Percentiles rank a stretch among this genome's conserved stretches.
Evolutionary conservation across 2,797 vertebrate species (phyloP).

Genomic region (Pseudotriccus pelzelni): DNA sequence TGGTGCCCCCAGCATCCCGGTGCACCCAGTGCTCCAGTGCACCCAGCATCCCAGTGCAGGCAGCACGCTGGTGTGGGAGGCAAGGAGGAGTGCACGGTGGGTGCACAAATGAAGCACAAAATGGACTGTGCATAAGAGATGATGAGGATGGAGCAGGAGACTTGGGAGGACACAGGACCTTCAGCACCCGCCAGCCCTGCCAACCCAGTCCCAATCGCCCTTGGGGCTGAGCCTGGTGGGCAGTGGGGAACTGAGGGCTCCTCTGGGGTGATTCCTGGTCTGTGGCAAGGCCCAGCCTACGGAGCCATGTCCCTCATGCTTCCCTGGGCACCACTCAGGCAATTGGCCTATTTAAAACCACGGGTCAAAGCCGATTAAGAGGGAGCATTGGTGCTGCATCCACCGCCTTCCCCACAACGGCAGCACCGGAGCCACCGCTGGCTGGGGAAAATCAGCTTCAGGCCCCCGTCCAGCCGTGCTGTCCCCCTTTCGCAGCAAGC

Average conservation of each 20-base stretch:
- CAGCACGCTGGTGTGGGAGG: background rate
- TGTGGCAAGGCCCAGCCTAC: background rate
- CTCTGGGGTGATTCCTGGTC: background rate
- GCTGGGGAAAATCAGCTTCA: constrained; percentile 28
- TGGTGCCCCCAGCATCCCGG: background rate
- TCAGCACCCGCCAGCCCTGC: background rate
- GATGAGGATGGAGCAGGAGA: background rate
- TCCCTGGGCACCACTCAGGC: background rate
- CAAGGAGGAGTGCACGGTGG: background rate
- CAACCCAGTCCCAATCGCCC: accelerated
- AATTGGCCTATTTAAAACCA: constrained; percentile 42
- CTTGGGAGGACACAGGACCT: background rate
- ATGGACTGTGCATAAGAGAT: background rate
- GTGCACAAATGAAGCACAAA: background rate
- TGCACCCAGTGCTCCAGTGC: background rate
- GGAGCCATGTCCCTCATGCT: accelerated
- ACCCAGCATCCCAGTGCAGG: background rate
- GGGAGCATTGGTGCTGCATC: background rate
- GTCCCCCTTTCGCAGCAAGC: background rate
- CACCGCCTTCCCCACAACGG: background rate
- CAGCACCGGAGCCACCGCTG: accelerated
- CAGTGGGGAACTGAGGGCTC: background rate
- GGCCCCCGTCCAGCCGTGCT: background rate
- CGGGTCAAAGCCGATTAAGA: constrained; percentile 54
- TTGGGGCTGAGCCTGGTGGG: background rate